Conservation (phyloP, 2,113 vertebrate species). For the Catharus minimus region DNA sequence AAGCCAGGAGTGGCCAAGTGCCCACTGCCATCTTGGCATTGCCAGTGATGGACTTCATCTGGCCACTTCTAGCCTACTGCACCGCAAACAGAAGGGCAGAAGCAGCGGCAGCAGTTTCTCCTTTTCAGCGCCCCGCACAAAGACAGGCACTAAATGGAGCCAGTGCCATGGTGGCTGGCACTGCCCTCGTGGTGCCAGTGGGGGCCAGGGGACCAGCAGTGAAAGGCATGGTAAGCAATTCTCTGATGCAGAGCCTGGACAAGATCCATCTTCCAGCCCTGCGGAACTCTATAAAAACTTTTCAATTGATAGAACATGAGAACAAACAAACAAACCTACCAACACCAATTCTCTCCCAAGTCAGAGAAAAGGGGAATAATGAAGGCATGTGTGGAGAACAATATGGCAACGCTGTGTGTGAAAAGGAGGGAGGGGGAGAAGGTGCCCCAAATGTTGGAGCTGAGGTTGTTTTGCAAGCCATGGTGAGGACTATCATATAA, state of each 20-base stretch:
- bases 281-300: background rate
- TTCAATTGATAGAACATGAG: background rate
- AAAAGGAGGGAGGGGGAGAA: background rate
- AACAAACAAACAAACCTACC: background rate
- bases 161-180: fast-evolving
- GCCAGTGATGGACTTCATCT: background rate
- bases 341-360: background rate
- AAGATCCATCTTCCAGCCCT: background rate
- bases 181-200: fast-evolving
- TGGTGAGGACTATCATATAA: too few relatives aligned
- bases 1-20: fast-evolving
- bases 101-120: background rate
- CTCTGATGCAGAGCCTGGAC: background rate
- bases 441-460: background rate
- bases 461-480: background rate
- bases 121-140: fast-evolving
- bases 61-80: fast-evolving
- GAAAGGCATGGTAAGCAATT: background rate
- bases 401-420: fast-evolving
- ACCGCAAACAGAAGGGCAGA: background rate
- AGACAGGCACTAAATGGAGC: background rate
- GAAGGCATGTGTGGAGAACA: background rate
- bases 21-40: background rate
- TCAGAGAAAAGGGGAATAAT: background rate
- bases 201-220: too few relatives aligned